Evolutionary conservation across 1,140 invertebrate species (phyloP), one percentile per base, ranked within the genome.

Genomic region (Papilio dardanus): DNA sequence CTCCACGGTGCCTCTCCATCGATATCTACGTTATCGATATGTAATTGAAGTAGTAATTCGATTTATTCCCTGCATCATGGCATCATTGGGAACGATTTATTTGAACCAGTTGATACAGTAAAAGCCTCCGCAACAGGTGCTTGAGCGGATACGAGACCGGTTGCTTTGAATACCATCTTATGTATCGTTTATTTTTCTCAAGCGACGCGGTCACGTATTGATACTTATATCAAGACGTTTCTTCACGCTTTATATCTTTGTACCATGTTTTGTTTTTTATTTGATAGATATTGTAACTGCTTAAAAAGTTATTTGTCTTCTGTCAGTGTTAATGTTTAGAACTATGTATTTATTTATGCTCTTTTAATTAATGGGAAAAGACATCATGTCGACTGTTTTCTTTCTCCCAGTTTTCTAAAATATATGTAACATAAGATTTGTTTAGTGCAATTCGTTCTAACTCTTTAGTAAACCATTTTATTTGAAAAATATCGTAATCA

Each of bases 111-210:
- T 54, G 28, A 31, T 31, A 33, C 46, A 54, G 50, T 73, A 73
- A 73, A 73, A 50, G 21, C 46, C 35, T 28, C 28, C 19, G 30
- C 71, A 73, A 73, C 71, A 73, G 71, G 71, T 73, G 71, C 71
- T 54, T 21, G 71, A 46, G 71, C 71, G 71, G 71, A 73, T 54
- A 73, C 46, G 35, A 7, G 71, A 73, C 71, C 71, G 71, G 71
- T 71, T 73, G 33, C 67, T 69, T 69, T 40, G 67, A 69, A 69
- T 69, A 69, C 67, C 67, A 21, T 69, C 67, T 69, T 40, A 40
- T 12, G 31, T 24, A 42, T 37, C 21, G 30, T 68, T 68, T 68
- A 40, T 40, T 68, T 62, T 62, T 62, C 54, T 62, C 54, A 62
- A 62, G 54, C 24, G 12, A 62, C 54, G 21, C 50, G 54, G 54